Percentiles rank a stretch among this genome's conserved stretches.
phyloP scores from a whole-genome alignment of 2,888 invertebrate genomes.

The Lycophotia porphyrea region DNA sequence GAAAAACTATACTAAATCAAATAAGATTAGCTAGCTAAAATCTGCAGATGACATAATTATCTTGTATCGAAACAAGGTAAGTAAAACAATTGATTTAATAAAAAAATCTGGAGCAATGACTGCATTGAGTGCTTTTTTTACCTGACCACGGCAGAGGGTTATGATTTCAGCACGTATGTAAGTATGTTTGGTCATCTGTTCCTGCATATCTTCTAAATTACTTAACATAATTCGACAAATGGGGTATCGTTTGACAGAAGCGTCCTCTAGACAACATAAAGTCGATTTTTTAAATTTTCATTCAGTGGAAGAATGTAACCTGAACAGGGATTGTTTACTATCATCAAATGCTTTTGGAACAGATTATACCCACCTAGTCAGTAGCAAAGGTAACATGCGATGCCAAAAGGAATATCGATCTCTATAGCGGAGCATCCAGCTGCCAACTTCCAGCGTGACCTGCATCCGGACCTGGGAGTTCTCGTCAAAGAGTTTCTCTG shows the following conservation, averaged over 20 bases:
- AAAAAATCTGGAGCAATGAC: neutral
- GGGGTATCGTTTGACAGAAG: neutral
- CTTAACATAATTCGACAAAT: neutral
- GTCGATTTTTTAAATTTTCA: neutral
- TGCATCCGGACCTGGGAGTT: conserved; percentile 94
- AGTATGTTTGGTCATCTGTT: neutral
- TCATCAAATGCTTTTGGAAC: neutral
- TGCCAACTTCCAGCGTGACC: conserved; percentile 94
- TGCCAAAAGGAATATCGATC: conserved; percentile 98
- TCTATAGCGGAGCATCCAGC: conserved; percentile 93
- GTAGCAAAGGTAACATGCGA: conserved; percentile 95
- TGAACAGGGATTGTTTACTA: neutral
- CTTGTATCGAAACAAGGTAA: too few species aligned
- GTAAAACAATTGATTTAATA: neutral
- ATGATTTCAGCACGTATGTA: neutral
- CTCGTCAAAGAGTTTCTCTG: conserved; percentile 96
- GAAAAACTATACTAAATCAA: neutral
- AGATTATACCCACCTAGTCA: conserved; percentile 92
- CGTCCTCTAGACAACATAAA: neutral
- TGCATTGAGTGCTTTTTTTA: neutral
- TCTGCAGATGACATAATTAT: neutral
- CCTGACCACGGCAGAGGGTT: neutral
- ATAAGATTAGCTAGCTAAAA: neutral
- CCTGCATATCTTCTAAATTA: neutral
- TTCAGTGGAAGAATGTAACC: neutral